phyloP scores from a whole-genome alignment of 1,140 invertebrate genomes.

The Papilio xuthus region DNA sequence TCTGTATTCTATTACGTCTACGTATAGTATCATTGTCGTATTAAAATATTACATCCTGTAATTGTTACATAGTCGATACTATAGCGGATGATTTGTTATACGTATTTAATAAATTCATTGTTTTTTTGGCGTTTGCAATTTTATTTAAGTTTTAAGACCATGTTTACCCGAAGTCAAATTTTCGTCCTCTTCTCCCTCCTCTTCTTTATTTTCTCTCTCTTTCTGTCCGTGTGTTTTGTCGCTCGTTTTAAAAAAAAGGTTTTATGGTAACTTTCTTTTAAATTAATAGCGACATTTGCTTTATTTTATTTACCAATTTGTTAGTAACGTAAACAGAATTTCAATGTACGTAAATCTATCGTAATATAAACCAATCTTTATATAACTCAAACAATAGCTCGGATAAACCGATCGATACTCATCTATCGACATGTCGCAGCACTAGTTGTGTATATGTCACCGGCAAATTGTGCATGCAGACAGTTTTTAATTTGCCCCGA shows the following conservation, averaged over 20 bases:
- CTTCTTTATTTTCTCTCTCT: too few species aligned
- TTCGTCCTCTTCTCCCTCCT: too few species aligned
- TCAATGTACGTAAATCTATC: background rate
- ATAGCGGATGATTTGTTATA: background rate
- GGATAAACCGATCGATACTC: slow-evolving; percentile 12
- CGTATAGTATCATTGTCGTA: background rate
- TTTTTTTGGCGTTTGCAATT: too few species aligned
- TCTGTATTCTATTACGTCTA: slow-evolving; percentile 2
- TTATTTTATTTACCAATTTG: background rate
- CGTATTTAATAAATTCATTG: background rate
- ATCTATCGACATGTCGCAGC: slow-evolving; percentile 31
- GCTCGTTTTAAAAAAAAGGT: too few species aligned
- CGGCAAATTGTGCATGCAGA: background rate
- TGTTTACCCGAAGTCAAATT: too few species aligned
- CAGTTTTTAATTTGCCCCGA: background rate
- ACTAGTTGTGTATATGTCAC: slow-evolving; percentile 31
- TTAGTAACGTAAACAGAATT: background rate
- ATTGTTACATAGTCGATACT: slow-evolving; percentile 3
- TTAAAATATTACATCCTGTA: slow-evolving; percentile 16
- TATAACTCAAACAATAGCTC: slow-evolving; percentile 12
- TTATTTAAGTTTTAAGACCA: too few species aligned
- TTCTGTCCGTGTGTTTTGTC: too few species aligned
- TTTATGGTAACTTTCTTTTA: background rate
- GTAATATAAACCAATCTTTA: background rate
- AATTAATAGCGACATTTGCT: background rate